Evolutionary conservation across 2,113 vertebrate genomes (phyloP).

Genomic region (Hemibagrus wyckioides): DNA sequence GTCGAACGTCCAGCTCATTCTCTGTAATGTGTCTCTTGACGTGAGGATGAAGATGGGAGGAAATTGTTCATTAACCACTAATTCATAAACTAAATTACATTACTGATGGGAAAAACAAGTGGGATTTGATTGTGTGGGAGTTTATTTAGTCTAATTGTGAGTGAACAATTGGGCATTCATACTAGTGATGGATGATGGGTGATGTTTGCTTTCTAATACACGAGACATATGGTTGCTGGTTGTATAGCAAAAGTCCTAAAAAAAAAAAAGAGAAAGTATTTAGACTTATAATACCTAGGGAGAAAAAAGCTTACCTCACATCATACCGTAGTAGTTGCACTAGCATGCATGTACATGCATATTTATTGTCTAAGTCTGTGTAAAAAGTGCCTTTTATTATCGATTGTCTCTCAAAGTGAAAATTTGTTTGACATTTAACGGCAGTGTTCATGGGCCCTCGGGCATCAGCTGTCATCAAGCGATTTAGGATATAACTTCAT

Average conservation of each 20-base stretch:
- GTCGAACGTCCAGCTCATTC: conserved; percentile 17
- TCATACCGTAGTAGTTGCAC: neutral
- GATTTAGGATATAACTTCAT: neutral
- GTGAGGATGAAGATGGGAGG: conserved; percentile 25
- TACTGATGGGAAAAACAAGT: conserved; percentile 7
- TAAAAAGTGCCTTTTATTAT: neutral
- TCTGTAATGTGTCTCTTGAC: conserved; percentile 32
- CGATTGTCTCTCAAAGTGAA: neutral
- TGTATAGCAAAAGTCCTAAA: neutral
- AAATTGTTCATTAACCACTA: conserved; percentile 32
- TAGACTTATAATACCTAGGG: neutral
- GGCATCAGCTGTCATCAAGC: neutral
- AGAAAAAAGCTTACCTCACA: neutral
- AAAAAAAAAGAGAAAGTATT: neutral
- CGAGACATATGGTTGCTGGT: neutral
- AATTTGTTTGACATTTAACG: neutral
- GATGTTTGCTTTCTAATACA: neutral
- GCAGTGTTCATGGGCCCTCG: neutral
- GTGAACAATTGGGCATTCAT: conserved; percentile 5
- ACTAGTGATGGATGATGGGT: neutral
- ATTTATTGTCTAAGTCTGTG: neutral
- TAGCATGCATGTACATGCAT: neutral
- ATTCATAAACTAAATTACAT: conserved; percentile 13
- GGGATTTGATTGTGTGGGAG: conserved; percentile 1
- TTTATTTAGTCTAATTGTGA: conserved; percentile 1